phyloP scores from a whole-genome alignment of 2,888 invertebrate species.

The Drosophila anomelani region DNA sequence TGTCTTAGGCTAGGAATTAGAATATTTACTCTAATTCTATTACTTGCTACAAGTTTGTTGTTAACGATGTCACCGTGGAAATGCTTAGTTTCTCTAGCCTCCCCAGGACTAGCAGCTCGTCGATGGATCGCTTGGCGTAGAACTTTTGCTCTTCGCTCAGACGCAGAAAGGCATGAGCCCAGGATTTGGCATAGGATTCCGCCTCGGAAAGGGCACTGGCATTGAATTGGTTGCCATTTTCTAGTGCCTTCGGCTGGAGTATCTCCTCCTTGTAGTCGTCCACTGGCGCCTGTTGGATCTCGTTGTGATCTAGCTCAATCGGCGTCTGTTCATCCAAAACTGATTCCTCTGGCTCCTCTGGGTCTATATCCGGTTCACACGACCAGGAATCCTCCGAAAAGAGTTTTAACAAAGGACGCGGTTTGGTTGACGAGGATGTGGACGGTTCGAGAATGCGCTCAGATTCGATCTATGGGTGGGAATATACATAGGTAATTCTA shows the following conservation, averaged over 20 bases:
- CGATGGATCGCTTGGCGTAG: constrained; percentile 70
- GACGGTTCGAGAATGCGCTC: constrained; percentile 1
- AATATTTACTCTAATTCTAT: not conserved
- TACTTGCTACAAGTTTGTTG: constrained; percentile 57
- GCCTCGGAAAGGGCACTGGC: constrained; percentile 63
- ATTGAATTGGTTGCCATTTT: constrained; percentile 43
- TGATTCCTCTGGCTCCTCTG: not conserved
- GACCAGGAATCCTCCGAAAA: constrained; percentile 62
- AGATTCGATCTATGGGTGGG: constrained; percentile 1
- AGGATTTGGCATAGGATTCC: constrained; percentile 64
- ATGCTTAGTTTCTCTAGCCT: constrained; percentile 61
- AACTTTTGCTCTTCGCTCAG: constrained; percentile 70
- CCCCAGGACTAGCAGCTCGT: constrained; percentile 65
- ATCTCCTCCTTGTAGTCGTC: constrained; percentile 37
- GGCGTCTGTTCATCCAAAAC: constrained; percentile 28
- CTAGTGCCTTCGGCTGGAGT: constrained; percentile 29
- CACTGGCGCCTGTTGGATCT: constrained; percentile 19
- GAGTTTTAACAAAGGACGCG: constrained; percentile 57
- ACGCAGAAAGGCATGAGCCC: constrained; percentile 72
- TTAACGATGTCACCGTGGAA: constrained; percentile 65
- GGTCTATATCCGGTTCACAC: constrained; percentile 18
- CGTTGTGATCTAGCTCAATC: constrained; percentile 50
- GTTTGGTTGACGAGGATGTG: not conserved
- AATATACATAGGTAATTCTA: no score
- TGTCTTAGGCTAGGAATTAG: constrained; percentile 2